phyloP scores from a whole-genome alignment of 2,797 vertebrate species.

The Hybognathus amarus region DNA sequence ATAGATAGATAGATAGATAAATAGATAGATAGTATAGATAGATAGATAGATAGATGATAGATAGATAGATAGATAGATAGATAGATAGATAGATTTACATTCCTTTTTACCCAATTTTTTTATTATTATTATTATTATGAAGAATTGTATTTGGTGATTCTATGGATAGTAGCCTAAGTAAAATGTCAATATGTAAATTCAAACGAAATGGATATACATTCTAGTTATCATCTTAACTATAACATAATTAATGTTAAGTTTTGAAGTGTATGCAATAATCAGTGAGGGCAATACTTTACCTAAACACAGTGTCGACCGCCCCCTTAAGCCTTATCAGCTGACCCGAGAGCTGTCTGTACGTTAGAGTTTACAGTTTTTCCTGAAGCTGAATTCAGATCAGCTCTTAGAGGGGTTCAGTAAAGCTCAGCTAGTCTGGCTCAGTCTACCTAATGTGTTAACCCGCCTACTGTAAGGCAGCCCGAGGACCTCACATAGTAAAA shows the following conservation, averaged over 20 bases:
- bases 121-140: too few species aligned
- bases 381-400: conserved; percentile 41
- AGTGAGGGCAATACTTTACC: conserved; percentile 14
- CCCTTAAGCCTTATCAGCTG: conserved; percentile 7
- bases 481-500: conserved; percentile 72
- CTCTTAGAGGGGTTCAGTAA: conserved; percentile 1
- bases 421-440: neutral
- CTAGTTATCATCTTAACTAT: neutral
- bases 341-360: conserved; percentile 17
- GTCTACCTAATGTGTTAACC: conserved; percentile 29
- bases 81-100: too few species aligned
- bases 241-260: neutral
- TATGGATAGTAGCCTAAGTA: neutral
- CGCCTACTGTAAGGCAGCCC: conserved; percentile 50
- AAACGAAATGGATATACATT: neutral
- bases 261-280: too few species aligned
- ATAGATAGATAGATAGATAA: too few species aligned
- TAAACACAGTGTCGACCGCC: neutral
- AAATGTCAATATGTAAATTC: neutral
- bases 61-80: too few species aligned
- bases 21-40: too few species aligned
- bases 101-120: too few species aligned
- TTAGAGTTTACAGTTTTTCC: neutral
- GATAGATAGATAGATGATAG: too few species aligned
- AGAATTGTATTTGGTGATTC: neutral